Conservation (phyloP, 2,113 vertebrate species). For the Arvicanthis niloticus region DNA sequence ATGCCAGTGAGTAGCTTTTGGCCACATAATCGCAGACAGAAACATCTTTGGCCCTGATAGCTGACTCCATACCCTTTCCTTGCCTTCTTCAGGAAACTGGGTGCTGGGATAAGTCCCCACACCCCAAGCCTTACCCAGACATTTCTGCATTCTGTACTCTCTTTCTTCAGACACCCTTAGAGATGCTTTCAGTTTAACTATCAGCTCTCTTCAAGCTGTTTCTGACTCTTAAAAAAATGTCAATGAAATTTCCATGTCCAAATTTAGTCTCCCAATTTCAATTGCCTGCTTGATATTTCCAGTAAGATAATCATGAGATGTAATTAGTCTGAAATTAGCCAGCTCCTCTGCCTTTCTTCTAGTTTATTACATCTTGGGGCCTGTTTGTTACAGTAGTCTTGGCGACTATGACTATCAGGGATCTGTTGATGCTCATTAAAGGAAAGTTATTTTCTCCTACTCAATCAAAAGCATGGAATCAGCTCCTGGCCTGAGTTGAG, state of each 20-base stretch:
- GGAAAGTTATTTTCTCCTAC: not conserved
- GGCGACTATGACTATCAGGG: too few relatives aligned
- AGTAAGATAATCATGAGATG: conserved; percentile 18
- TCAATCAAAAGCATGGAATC: not conserved
- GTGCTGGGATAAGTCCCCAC: too few relatives aligned
- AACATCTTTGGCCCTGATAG: too few relatives aligned
- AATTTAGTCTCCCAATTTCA: not conserved
- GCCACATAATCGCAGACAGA: too few relatives aligned
- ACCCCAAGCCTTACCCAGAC: not conserved
- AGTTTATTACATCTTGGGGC: not conserved
- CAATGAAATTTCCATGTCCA: not conserved
- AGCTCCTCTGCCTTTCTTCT: not conserved
- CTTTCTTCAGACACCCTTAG: not conserved
- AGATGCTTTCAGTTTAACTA: conserved; percentile 12
- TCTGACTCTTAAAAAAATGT: conserved; percentile 18
- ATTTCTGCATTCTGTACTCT: conserved; percentile 5
- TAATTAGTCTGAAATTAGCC: not conserved
- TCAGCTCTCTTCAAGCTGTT: conserved; percentile 12
- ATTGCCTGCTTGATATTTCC: not conserved
- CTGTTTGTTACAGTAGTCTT: not conserved
- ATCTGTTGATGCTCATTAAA: not conserved
- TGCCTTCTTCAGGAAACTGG: too few relatives aligned
- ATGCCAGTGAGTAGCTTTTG: too few relatives aligned
- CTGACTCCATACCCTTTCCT: too few relatives aligned
- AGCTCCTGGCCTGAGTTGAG: not conserved